These are phyloP conservation scores for Aphelinus certus DNA, from an alignment of 1,140 invertebrate species.

Conservation along the genomic window DNA sequence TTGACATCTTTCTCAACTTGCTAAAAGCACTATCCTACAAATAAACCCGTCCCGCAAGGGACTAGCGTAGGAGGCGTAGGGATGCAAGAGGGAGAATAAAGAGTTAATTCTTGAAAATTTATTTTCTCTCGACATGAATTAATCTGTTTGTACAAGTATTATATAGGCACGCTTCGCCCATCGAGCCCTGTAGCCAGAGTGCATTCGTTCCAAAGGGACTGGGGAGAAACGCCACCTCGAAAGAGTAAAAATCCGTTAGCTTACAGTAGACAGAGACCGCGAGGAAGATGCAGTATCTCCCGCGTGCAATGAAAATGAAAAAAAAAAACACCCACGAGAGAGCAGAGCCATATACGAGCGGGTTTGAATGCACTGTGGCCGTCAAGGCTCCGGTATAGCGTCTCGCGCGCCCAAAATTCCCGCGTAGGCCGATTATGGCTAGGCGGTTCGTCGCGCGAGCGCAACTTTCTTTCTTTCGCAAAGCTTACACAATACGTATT, in stretches of 20 bases:
- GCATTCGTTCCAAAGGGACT: conserved; percentile 4
- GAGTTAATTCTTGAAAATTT: conserved; percentile 7
- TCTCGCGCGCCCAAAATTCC: background rate
- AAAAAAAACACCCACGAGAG: background rate
- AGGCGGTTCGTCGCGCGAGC: too few relatives aligned
- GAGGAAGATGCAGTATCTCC: background rate
- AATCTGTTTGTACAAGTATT: conserved; percentile 23
- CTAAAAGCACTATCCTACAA: background rate
- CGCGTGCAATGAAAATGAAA: background rate
- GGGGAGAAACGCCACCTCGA: background rate
- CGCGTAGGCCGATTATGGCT: too few relatives aligned
- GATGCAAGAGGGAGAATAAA: too few relatives aligned
- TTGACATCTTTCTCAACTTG: background rate
- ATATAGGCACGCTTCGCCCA: background rate
- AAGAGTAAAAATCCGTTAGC: background rate
- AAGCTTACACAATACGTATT: too few relatives aligned
- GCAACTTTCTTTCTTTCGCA: too few relatives aligned
- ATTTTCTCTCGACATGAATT: conserved; percentile 12
- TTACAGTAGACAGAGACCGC: too few relatives aligned
- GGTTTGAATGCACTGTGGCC: conserved; percentile 43
- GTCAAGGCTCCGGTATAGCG: conserved; percentile 37
- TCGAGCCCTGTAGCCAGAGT: conserved; percentile 32
- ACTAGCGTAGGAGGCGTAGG: too few relatives aligned
- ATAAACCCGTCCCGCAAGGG: too few relatives aligned
- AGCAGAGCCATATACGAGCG: background rate